Conservation (phyloP, 2,888 invertebrate species). For the Pseudococcus longispinus region DNA sequence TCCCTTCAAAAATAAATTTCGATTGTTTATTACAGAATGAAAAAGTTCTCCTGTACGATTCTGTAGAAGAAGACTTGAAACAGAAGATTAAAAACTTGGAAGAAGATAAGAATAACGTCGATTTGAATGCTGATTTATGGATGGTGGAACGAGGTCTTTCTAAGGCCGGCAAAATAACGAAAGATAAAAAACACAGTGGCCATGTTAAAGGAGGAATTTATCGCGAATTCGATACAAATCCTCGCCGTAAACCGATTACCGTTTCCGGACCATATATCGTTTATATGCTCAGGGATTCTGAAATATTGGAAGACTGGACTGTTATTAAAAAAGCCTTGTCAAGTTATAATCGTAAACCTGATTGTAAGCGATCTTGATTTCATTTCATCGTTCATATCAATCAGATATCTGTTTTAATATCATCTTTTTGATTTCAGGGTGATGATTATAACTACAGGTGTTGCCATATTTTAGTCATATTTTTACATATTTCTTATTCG, state of each 20-base stretch:
- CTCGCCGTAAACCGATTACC: conserved; percentile 76
- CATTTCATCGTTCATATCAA: not conserved
- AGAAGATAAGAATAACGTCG: conserved; percentile 92
- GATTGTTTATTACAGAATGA: conserved; percentile 74
- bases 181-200: conserved; percentile 56
- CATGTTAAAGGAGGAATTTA: conserved; percentile 53
- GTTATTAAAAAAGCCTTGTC: conserved; percentile 80
- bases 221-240: conserved; percentile 60
- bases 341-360: conserved; percentile 43
- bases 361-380: not conserved
- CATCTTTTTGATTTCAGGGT: not conserved
- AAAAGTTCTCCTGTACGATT: conserved; percentile 83
- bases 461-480: conserved; percentile 41
- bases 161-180: conserved; percentile 54
- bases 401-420: not conserved
- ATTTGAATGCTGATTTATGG: conserved; percentile 73
- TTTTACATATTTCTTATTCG: not conserved
- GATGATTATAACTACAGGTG: not conserved
- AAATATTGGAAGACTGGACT: conserved; percentile 96
- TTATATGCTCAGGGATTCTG: conserved; percentile 90
- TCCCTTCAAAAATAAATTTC: conserved; percentile 36
- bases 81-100: conserved; percentile 90
- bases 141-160: conserved; percentile 61
- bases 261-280: conserved; percentile 93
- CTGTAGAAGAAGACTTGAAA: conserved; percentile 84